phyloP scores from a whole-genome alignment of 30 jellyfish, hydroid and myxozoan genomes.

The Nemopilema nomurai region DNA sequence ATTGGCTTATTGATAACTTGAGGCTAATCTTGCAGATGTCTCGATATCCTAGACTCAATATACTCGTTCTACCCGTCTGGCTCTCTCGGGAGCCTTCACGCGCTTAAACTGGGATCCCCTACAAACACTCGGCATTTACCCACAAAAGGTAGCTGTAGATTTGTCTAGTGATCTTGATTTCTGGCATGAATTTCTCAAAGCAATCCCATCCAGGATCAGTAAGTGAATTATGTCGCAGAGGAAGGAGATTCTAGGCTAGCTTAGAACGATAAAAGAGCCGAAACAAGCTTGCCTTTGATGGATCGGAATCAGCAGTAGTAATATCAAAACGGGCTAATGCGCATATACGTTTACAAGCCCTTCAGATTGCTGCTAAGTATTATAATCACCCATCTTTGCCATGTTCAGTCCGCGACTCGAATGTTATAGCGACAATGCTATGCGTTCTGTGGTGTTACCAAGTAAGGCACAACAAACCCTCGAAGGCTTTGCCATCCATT shows the following conservation, averaged over 20 bases:
- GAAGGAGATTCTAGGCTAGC: neutral
- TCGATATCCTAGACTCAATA: neutral
- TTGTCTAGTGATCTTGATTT: neutral
- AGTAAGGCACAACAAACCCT: no score
- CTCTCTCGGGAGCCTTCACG: constrained; percentile 7
- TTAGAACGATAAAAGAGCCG: neutral
- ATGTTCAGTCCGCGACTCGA: no score
- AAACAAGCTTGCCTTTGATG: neutral
- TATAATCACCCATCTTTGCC: no score
- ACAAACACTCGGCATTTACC: neutral
- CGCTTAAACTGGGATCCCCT: neutral
- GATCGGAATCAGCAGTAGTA: neutral
- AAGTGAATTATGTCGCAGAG: neutral
- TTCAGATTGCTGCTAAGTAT: no score
- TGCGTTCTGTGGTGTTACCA: no score
- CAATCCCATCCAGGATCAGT: neutral
- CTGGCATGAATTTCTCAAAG: neutral
- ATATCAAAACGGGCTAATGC: neutral
- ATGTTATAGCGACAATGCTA: no score
- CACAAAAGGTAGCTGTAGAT: neutral
- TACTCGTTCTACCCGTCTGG: neutral
- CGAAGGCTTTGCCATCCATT: no score
- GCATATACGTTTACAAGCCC: neutral
- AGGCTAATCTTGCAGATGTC: neutral
- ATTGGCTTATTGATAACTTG: constrained; percentile 12